phyloP scores from a whole-genome alignment of 2,888 invertebrate species.

The Chrysina gloriosa region DNA sequence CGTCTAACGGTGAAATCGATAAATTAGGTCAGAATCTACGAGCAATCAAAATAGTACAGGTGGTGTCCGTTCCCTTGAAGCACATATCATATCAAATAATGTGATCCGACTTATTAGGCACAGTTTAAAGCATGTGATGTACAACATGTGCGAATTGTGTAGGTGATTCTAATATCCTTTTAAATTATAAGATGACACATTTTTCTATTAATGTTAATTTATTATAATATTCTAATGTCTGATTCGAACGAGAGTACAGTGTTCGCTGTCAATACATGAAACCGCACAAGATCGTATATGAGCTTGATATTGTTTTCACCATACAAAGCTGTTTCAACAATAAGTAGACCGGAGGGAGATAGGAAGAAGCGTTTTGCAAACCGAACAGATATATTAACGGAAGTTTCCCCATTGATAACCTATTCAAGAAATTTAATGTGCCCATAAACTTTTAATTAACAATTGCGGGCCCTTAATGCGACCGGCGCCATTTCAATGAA shows the following conservation, averaged over 20 bases:
- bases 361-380: not conserved
- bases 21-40: no score
- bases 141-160: no score
- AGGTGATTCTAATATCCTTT: no score
- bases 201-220: not conserved
- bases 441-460: slow-evolving; percentile 34
- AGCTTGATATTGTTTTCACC: slow-evolving; percentile 12
- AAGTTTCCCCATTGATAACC: slow-evolving; percentile 10
- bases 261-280: not conserved
- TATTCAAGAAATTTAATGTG: slow-evolving; percentile 26
- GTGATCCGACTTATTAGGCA: no score
- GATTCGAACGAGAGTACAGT: not conserved
- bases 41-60: no score
- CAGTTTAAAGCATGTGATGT: no score
- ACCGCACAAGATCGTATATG: slow-evolving; percentile 11
- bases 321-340: not conserved
- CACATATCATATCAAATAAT: no score
- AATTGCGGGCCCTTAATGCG: slow-evolving; percentile 13
- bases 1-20: no score
- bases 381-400: slow-evolving; percentile 22
- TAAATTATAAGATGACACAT: no score
- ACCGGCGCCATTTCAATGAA: not conserved
- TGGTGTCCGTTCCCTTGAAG: no score
- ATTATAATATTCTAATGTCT: not conserved
- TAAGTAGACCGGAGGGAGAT: not conserved